Evolutionary conservation across 92 coral and sea anemone species (phyloP), one percentile per base, ranked within the genome.

Genomic region (Scolanthus callimorphus): DNA sequence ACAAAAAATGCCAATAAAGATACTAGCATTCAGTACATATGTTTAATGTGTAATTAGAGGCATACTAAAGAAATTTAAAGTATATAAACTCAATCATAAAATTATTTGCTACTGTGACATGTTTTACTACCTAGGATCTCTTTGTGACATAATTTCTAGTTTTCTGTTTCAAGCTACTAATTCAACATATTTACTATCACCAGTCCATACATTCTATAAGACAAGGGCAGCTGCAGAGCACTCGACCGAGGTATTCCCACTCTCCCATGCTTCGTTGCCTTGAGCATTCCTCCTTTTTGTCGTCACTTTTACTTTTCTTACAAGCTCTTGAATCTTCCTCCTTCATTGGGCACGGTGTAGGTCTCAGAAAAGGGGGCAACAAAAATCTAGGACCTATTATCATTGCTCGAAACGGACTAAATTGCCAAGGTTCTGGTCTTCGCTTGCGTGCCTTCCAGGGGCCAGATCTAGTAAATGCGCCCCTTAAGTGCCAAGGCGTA

Each of bases 181-280:
- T n/a, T n/a, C n/a, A n/a, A n/a, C n/a, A n/a, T n/a, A n/a, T n/a
- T n/a, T n/a, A n/a, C n/a, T n/a, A 1, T 65, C 50, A 82, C 89
- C 89, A 82, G 52, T 76, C 83, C 21, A 53, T 59, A 53, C 73
- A 80, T 27, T 48, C 74, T 30, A 65, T 19, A 48, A 77, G 55
- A 31, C 83, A 75, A 3, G 83, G 89, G 22, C 89, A 82, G 67
- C 89, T 82, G 31, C 75, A 76, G 17, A 82, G 63, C 6, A 82
- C 89, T 57, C 65, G 65, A 0, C 89, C 89, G 10, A 82, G 55
- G 45, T 76, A 82, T 39, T 76, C 89, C 89, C 89, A 82, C 45
- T 69, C 89, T 21, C 89, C 60, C 61, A 74, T 81, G 3, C 39
- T 57, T 4, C 60, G 60, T 46, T 46, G 11, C 8, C 6, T 4